Percentiles rank a stretch among this genome's conserved stretches.
These are phyloP conservation scores for Lagodon rhomboides DNA, from an alignment of 2,797 vertebrate species.

Conservation along the genomic window DNA sequence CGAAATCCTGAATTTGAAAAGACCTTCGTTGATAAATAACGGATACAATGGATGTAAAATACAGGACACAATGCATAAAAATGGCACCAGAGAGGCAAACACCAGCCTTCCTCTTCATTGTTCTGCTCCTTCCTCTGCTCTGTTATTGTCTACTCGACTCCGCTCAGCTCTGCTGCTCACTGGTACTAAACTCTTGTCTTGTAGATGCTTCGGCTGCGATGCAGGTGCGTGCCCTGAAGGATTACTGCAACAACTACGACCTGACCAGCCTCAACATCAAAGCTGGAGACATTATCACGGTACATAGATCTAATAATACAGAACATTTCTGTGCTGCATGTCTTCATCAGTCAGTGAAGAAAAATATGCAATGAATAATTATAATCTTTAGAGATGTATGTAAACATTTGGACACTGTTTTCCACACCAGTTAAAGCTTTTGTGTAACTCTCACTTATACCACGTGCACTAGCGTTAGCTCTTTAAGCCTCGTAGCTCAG, in stretches of 20 bases:
- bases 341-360: background rate
- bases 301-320: slow-evolving; percentile 61
- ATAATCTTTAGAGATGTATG: background rate
- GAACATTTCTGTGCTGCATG: background rate
- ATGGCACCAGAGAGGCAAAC: background rate
- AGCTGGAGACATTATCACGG: slow-evolving; percentile 94
- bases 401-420: background rate
- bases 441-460: background rate
- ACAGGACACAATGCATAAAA: background rate
- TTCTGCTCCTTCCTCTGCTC: slow-evolving; percentile 10
- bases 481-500: background rate
- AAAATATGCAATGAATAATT: background rate
- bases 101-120: background rate
- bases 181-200: slow-evolving; percentile 12
- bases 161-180: background rate
- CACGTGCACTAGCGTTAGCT: background rate
- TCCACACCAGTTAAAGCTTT: background rate
- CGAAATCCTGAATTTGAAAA: too few relatives aligned
- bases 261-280: slow-evolving; percentile 96
- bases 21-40: background rate
- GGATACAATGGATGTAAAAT: background rate
- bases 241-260: slow-evolving; percentile 98
- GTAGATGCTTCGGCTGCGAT: slow-evolving; percentile 94
- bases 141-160: background rate
- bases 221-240: slow-evolving; percentile 94